Base-by-base conservation (phyloP, 2,888 invertebrate species). In the Coelinius sp. region DNA sequence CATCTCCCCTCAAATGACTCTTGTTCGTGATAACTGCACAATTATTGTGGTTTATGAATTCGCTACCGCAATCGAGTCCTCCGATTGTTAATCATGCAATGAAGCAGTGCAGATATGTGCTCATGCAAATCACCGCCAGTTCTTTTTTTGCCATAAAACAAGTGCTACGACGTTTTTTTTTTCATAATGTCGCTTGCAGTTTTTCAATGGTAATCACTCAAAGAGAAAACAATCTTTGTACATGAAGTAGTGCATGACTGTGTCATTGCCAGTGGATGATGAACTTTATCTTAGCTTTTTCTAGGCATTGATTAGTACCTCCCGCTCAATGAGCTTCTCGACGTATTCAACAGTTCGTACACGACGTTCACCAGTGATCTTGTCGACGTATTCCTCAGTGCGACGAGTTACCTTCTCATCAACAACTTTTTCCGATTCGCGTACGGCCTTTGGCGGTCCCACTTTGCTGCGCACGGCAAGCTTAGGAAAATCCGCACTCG, bases 311-410 rank as follows among this genome's bases (percentile, higher is more conserved):
- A 68, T 59, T 81, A 82, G 81, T 95, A 96, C 96, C 96, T 96
- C 96, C 92, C 94, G 95, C 90, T 96, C 96, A 91, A 96, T 95
- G 90, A 95, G 93, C 92, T 96, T 96, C 92, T 96, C 96, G 90
- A 96, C 94, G 91, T 95, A 95, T 91, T 96, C 95, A 89, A 96
- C 93, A 84, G 96, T 96, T 90, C 96, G 92, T 88, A 96, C 93
- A 90, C 93, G 93, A 88, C 92, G 93, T 89, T 94, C 94, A 85
- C 96, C 96, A 82, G 95, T 95, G 82, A 91, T 89, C 83, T 95
- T 95, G 89, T 96, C 95, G 84, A 94, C 89, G 89, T 93, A 95
- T 90, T 96, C 96, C 90, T 96, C 96, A 77, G 96, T 96, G 88
- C 94, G 93, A 75, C 91, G 90, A 82, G 95, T 95, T 83, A 96